phyloP scores from a whole-genome alignment of 1,140 invertebrate species.

The Himalopsyche phryganea region DNA sequence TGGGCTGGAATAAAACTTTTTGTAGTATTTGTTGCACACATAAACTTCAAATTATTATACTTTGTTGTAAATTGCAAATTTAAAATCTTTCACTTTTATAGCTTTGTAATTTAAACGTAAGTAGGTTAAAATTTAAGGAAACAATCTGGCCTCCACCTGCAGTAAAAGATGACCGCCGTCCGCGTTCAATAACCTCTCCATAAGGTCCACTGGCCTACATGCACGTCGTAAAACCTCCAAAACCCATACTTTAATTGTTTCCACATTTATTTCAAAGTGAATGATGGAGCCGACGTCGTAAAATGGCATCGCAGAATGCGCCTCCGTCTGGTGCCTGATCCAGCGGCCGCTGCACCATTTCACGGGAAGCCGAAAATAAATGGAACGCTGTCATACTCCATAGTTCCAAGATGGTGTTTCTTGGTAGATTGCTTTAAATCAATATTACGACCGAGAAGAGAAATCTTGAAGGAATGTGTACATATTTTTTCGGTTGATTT shows the following conservation, averaged over 20 bases:
- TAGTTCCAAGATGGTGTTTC: slow-evolving; percentile 5
- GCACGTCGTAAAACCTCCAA: neutral
- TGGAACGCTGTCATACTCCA: slow-evolving; percentile 12
- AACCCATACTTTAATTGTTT: slow-evolving; percentile 25
- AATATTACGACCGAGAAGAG: slow-evolving; percentile 23
- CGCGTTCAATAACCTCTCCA: neutral
- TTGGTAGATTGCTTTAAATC: slow-evolving; percentile 20
- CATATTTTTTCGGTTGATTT: slow-evolving; percentile 17
- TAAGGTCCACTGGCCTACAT: slow-evolving; percentile 8
- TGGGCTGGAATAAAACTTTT: too few species aligned
- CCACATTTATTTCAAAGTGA: slow-evolving; percentile 18
- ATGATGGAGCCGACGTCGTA: slow-evolving; percentile 16
- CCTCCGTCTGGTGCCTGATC: neutral
- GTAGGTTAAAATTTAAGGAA: too few species aligned
- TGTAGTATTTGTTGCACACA: too few species aligned
- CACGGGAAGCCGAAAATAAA: slow-evolving; percentile 15
- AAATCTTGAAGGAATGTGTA: slow-evolving; percentile 14
- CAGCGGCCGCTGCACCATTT: neutral
- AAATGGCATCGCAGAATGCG: slow-evolving; percentile 16
- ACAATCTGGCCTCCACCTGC: too few species aligned
- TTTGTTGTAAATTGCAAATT: too few species aligned
- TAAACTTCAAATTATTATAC: too few species aligned
- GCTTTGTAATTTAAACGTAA: too few species aligned
- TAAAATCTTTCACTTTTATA: too few species aligned
- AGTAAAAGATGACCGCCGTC: too few species aligned